Percentiles rank a stretch among this genome's conserved stretches.
These are phyloP conservation scores for Troilus luridus DNA, from an alignment of 2,888 invertebrate species.

Conservation along the genomic window DNA sequence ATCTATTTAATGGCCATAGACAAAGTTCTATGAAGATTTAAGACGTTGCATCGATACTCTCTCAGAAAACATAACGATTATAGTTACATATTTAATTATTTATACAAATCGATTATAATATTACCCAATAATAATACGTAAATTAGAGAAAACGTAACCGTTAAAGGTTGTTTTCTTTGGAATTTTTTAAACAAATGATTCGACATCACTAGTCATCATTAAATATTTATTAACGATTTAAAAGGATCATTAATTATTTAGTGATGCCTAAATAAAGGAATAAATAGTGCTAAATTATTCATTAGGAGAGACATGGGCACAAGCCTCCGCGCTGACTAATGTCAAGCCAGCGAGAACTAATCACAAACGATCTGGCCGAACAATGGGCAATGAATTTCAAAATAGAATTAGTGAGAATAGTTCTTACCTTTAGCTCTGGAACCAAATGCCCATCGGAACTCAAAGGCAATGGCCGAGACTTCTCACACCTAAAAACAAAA, in stretches of 20 bases:
- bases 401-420: background rate
- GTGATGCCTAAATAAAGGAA: slow-evolving; percentile 4
- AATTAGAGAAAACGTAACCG: background rate
- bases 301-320: background rate
- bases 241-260: slow-evolving; percentile 5
- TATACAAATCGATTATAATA: no score
- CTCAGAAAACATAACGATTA: no score
- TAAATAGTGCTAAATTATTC: slow-evolving; percentile 22
- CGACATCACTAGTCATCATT: background rate
- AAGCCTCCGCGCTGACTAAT: slow-evolving; percentile 24
- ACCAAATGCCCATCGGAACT: slow-evolving; percentile 18
- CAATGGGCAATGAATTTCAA: slow-evolving; percentile 44
- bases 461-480: slow-evolving; percentile 7
- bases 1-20: no score
- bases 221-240: background rate
- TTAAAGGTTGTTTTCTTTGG: background rate
- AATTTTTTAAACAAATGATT: background rate
- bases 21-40: no score
- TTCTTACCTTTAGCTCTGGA: slow-evolving; percentile 23
- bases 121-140: background rate
- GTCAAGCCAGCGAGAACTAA: slow-evolving; percentile 28
- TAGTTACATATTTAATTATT: no score
- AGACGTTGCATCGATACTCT: no score
- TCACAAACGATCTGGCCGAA: background rate
- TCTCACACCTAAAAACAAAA: background rate